These are phyloP conservation scores for Sarotherodon lohbergeri DNA, from an alignment of 2,113 vertebrate genomes.

Conservation along the genomic window DNA sequence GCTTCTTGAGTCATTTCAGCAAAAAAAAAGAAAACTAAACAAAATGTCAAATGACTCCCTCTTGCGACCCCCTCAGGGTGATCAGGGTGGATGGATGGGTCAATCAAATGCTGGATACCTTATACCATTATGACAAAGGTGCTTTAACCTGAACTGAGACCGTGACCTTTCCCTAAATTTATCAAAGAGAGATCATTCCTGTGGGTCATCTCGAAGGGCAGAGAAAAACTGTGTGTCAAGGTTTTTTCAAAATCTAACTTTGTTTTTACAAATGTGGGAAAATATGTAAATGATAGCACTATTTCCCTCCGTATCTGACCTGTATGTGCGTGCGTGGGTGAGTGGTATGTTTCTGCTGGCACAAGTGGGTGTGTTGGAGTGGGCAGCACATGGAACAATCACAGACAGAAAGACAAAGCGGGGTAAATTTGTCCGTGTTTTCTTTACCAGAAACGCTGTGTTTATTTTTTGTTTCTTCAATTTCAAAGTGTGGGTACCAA, in stretches of 20 bases:
- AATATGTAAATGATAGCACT: not conserved
- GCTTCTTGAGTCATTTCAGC: not conserved
- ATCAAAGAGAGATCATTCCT: not conserved
- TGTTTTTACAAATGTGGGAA: not conserved
- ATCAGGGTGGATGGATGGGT: not conserved
- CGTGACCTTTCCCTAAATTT: not conserved
- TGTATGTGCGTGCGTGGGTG: not conserved
- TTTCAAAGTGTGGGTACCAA: slow-evolving; percentile 72
- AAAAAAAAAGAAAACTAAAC: not conserved
- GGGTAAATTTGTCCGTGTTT: slow-evolving; percentile 55
- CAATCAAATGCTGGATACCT: accelerated
- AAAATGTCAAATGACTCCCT: accelerated
- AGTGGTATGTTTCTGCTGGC: not conserved
- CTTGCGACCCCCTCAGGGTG: not conserved
- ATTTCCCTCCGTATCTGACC: not conserved
- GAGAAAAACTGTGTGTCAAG: not conserved
- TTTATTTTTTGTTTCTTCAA: slow-evolving; percentile 74
- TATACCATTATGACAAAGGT: not conserved
- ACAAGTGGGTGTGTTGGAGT: not conserved
- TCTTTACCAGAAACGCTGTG: slow-evolving; percentile 55
- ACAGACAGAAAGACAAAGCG: slow-evolving; percentile 39
- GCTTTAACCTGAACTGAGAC: not conserved
- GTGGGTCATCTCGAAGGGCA: not conserved
- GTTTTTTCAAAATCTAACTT: not conserved
- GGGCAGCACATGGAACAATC: not conserved